A percentile compares a stretch with the other conserved stretches of the same genome.
Evolutionary conservation across 2,888 invertebrate species (phyloP).

Genomic region (Carterocephalus palaemon): DNA sequence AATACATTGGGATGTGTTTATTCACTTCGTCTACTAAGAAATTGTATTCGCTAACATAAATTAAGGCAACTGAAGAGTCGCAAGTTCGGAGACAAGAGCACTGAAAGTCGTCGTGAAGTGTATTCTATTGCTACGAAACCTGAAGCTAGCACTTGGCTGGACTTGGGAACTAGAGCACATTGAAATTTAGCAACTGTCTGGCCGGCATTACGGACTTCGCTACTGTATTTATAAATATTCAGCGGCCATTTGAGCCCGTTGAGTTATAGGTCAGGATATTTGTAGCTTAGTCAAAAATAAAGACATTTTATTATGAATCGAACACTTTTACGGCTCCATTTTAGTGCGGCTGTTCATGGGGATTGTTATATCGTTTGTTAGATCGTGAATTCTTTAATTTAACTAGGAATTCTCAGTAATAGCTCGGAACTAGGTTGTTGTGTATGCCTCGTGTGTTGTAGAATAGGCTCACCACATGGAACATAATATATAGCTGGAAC

Average conservation of each 20-base stretch:
- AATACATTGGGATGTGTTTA: too few relatives aligned
- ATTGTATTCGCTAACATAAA: too few relatives aligned
- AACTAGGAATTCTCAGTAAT: too few relatives aligned
- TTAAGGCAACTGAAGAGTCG: not conserved
- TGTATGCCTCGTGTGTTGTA: too few relatives aligned
- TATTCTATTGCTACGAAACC: slow-evolving; percentile 55
- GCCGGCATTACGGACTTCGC: slow-evolving; percentile 62
- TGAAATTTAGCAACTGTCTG: slow-evolving; percentile 78
- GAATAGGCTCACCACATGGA: too few relatives aligned
- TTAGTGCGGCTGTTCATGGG: not conserved
- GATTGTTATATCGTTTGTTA: too few relatives aligned
- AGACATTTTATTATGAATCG: slow-evolving; percentile 31
- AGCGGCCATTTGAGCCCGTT: slow-evolving; percentile 55
- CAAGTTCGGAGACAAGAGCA: slow-evolving; percentile 32
- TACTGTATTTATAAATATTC: slow-evolving; percentile 74
- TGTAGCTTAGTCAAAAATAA: slow-evolving; percentile 50
- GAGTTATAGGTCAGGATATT: slow-evolving; percentile 62
- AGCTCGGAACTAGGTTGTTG: too few relatives aligned
- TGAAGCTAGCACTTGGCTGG: slow-evolving; percentile 58
- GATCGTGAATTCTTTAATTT: too few relatives aligned
- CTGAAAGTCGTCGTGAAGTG: slow-evolving; percentile 47
- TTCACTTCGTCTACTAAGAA: too few relatives aligned
- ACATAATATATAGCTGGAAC: too few relatives aligned
- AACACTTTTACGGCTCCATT: slow-evolving; percentile 9
- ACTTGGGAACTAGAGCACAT: slow-evolving; percentile 69